These are phyloP conservation scores for Sebastes iracundus DNA, from an alignment of 2,797 vertebrate genomes.

Conservation along the genomic window DNA sequence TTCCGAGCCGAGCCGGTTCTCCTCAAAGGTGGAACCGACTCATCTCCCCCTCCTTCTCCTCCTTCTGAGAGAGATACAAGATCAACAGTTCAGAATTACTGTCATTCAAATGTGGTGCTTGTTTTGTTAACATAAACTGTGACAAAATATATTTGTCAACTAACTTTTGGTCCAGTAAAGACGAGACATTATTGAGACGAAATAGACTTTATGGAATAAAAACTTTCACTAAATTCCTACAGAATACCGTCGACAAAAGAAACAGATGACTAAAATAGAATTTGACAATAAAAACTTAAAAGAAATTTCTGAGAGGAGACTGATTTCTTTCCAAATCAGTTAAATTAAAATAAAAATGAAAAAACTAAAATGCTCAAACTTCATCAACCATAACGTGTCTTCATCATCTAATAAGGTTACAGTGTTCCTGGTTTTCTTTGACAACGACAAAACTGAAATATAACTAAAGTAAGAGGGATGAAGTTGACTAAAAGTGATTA, in stretches of 20 bases:
- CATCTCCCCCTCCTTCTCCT: conserved; percentile 1
- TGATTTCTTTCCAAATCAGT: background rate
- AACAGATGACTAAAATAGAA: background rate
- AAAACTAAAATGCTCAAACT: background rate
- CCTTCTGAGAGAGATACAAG: conserved; percentile 1
- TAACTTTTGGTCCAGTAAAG: background rate
- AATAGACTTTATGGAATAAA: background rate
- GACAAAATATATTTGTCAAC: background rate
- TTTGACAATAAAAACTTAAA: background rate
- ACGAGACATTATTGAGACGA: background rate
- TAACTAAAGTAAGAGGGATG: background rate
- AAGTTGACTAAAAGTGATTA: background rate
- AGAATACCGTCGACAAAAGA: background rate
- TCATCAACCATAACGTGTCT: background rate
- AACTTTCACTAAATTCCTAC: background rate
- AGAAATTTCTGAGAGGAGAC: background rate
- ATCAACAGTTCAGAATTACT: background rate
- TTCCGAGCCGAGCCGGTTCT: conserved; percentile 80
- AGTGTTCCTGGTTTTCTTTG: too few relatives aligned
- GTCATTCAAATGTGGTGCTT: background rate
- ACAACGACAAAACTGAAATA: background rate
- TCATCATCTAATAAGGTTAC: background rate
- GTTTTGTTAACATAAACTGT: background rate
- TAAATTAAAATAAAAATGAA: background rate
- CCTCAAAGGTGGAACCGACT: conserved; percentile 70